Evolutionary conservation across 2,113 vertebrate species (phyloP).

Genomic region (Martes martes): DNA sequence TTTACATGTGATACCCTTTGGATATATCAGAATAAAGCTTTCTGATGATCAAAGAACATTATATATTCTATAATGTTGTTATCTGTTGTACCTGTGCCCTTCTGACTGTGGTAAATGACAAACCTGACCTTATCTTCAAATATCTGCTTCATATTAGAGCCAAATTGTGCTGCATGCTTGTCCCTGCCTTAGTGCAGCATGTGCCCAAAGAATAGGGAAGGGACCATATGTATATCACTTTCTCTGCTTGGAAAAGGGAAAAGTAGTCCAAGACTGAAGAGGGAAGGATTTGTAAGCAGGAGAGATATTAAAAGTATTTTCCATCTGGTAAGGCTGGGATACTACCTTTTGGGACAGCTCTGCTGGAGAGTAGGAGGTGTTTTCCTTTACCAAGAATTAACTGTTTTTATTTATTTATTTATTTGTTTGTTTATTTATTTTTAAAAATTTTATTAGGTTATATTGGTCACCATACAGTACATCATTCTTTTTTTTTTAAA

Average conservation of each 20-base stretch:
- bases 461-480: too few species aligned
- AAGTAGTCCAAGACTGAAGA: not conserved
- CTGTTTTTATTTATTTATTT: not conserved
- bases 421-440: too few species aligned
- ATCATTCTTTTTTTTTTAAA: not conserved
- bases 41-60: not conserved
- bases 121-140: not conserved
- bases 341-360: not conserved
- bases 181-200: not conserved
- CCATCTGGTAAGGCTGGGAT: not conserved
- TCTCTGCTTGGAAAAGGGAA: not conserved
- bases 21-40: slow-evolving; percentile 7
- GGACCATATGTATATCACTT: not conserved
- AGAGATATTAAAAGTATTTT: not conserved
- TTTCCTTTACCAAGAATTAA: not conserved
- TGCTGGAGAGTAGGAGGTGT: not conserved
- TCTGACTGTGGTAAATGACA: not conserved
- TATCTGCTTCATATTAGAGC: not conserved
- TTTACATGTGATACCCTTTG: not conserved
- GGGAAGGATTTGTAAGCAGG: not conserved
- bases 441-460: too few species aligned
- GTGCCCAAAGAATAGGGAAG: not conserved
- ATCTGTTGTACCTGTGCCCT: not conserved
- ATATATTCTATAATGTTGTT: not conserved
- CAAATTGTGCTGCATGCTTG: not conserved